Evolutionary conservation across 2,888 invertebrate genomes (phyloP).

Genomic region (Lithophane socia): DNA sequence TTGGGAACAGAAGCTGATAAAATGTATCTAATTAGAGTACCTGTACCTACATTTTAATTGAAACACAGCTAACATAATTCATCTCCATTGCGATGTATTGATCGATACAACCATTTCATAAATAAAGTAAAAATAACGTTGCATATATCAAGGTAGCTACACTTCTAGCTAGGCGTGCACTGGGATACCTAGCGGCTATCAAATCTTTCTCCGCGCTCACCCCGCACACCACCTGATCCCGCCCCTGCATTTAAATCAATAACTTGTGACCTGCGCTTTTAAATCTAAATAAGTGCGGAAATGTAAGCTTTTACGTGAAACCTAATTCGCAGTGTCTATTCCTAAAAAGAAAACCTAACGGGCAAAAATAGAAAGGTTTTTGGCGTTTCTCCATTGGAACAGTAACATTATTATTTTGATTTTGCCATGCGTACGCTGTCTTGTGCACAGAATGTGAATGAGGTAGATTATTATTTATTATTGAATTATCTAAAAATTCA

Average conservation of each 20-base stretch:
- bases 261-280: constrained; percentile 30
- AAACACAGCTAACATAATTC: not conserved
- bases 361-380: no score
- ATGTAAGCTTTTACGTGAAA: constrained; percentile 1
- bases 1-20: not conserved
- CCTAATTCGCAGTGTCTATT: not conserved
- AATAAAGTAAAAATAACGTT: not conserved
- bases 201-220: no score
- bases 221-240: no score
- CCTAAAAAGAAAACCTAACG: not conserved
- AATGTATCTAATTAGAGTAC: not conserved
- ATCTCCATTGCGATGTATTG: not conserved
- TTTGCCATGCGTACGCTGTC: no score
- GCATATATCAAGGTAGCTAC: not conserved
- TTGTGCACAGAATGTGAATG: no score
- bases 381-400: no score
- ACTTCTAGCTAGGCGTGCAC: no score
- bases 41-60: not conserved
- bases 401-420: no score
- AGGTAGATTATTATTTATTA: no score
- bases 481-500: no score
- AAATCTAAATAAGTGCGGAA: not conserved
- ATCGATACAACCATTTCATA: not conserved
- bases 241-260: constrained; percentile 21
- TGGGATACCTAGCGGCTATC: not conserved